Evolutionary conservation across 2,888 invertebrate species (phyloP).

Genomic region (Trimorus sp.): DNA sequence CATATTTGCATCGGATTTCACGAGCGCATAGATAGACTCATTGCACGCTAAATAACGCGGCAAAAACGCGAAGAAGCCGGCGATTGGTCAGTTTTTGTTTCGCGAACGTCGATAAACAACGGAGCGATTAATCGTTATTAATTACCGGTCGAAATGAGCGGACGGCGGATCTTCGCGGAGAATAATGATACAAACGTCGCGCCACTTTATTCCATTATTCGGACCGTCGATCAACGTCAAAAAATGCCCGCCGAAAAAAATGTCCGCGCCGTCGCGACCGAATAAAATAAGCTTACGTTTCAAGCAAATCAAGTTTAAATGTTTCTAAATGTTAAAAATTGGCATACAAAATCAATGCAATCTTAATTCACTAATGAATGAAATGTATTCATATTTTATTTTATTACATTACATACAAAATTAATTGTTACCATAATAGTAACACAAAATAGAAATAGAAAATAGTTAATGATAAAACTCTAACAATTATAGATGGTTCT

Average conservation of each 20-base stretch:
- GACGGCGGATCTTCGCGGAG: background rate
- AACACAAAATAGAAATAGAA: too few species aligned
- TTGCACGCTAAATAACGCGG: background rate
- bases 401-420: too few species aligned
- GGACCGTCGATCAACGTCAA: conserved; percentile 4
- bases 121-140: conserved; percentile 29
- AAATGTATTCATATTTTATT: too few species aligned
- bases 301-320: conserved; percentile 49
- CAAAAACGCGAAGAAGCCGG: conserved; percentile 26
- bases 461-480: too few species aligned
- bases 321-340: conserved; percentile 30
- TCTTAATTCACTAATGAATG: too few species aligned
- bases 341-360: too few species aligned
- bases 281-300: conserved; percentile 35
- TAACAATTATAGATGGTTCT: too few species aligned
- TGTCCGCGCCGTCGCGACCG: background rate
- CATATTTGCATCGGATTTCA: conserved; percentile 5
- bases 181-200: conserved; percentile 29
- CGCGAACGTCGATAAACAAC: conserved; percentile 16
- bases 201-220: conserved; percentile 12
- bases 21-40: conserved; percentile 19
- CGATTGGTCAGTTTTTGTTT: conserved; percentile 18
- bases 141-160: conserved; percentile 19
- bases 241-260: background rate
- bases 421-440: too few species aligned